phyloP scores from a whole-genome alignment of 2,797 vertebrate genomes.

The Pseudochirops corinnae region DNA sequence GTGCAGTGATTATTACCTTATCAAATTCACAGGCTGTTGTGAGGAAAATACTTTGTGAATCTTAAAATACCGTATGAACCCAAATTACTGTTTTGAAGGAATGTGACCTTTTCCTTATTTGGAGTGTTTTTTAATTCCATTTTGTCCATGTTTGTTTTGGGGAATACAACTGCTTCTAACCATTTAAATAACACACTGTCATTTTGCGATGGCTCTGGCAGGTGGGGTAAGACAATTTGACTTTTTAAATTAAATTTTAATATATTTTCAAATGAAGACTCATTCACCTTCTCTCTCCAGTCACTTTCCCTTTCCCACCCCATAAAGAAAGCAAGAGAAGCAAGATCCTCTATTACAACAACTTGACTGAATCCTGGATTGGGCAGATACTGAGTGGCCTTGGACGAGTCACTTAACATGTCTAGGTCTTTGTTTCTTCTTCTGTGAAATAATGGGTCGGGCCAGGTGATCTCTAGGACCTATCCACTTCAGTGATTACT shows the following conservation, averaged over 20 bases:
- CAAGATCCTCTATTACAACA: background rate
- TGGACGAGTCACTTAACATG: background rate
- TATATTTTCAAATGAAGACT: background rate
- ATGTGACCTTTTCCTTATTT: background rate
- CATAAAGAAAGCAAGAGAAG: background rate
- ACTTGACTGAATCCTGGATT: background rate
- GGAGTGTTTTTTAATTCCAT: background rate
- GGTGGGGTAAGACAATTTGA: background rate
- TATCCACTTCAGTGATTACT: background rate
- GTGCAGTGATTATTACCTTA: background rate
- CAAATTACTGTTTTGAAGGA: background rate
- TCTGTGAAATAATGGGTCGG: background rate
- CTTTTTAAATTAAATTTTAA: background rate
- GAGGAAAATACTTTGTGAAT: background rate
- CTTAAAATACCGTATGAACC: background rate
- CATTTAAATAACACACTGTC: background rate
- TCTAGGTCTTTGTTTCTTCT: background rate
- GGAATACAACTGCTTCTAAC: no score
- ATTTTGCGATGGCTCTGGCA: background rate
- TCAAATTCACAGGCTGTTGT: background rate
- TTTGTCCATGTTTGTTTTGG: background rate
- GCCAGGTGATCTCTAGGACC: background rate
- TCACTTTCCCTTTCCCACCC: background rate
- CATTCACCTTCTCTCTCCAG: background rate
- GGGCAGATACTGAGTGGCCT: background rate